A percentile compares a stretch with the other conserved stretches of the same genome.
Conservation (phyloP, 2,113 vertebrate species). For the Sceloporus undulatus region DNA sequence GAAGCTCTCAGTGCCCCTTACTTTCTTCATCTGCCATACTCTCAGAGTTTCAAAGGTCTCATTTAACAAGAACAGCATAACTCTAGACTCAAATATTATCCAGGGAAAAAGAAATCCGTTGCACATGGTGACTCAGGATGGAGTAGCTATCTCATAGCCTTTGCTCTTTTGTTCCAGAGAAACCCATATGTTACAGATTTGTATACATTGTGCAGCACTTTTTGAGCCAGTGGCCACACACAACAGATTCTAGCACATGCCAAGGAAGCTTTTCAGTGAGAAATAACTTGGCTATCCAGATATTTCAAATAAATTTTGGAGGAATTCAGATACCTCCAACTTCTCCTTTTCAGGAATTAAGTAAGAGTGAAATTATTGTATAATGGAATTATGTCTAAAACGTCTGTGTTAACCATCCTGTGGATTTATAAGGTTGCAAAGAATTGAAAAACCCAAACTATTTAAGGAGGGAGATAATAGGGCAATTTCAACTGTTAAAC, state of each 20-base stretch:
- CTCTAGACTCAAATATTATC: neutral
- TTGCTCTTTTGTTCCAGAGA: constrained; percentile 52
- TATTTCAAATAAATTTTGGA: neutral
- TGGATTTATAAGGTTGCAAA: neutral
- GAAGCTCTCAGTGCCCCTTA: neutral
- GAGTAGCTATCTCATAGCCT: constrained; percentile 35
- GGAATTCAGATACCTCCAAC: neutral
- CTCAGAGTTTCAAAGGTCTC: constrained; percentile 10
- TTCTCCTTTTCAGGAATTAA: neutral
- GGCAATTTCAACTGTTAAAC: neutral
- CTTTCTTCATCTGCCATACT: constrained; percentile 9
- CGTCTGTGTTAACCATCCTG: neutral
- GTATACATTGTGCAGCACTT: constrained; percentile 42
- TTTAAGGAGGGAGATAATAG: neutral
- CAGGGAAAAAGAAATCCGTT: constrained; percentile 45
- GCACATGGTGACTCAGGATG: constrained; percentile 40
- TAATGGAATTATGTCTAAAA: constrained; percentile 17
- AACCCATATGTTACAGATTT: constrained; percentile 46
- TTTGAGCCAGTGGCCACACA: constrained; percentile 27
- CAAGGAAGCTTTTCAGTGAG: constrained; percentile 67
- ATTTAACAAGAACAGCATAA: fast-evolving
- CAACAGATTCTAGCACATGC: constrained; percentile 51
- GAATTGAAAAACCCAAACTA: constrained; percentile 4
- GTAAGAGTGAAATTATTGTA: constrained; percentile 18
- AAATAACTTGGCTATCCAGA: constrained; percentile 66